A percentile compares a stretch with the other conserved stretches of the same genome.
These are phyloP conservation scores for Jaculus jaculus DNA, from an alignment of 2,113 vertebrate genomes.

Conservation along the genomic window DNA sequence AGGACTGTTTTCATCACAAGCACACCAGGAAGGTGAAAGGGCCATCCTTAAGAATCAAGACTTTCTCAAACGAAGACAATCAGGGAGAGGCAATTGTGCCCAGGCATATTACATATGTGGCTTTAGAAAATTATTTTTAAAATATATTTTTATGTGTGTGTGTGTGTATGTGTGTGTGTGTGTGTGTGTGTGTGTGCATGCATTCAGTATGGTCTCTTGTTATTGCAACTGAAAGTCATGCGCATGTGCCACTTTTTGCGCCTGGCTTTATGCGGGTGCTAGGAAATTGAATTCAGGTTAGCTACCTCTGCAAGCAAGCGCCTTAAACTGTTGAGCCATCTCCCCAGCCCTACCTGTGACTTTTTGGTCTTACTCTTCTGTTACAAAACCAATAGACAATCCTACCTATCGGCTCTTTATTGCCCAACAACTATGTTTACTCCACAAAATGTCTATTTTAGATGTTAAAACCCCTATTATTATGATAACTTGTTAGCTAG, in stretches of 20 bases:
- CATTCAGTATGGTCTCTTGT: no score
- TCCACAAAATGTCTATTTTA: background rate
- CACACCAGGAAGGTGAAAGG: background rate
- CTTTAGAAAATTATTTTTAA: background rate
- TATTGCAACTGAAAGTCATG: no score
- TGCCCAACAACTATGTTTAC: constrained; percentile 18
- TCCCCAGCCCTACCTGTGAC: background rate
- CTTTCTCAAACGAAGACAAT: background rate
- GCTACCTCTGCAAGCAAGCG: no score
- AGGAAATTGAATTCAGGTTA: no score
- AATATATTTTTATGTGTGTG: no score
- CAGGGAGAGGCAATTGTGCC: background rate
- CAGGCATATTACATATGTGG: background rate
- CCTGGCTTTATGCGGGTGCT: no score
- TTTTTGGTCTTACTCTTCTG: background rate
- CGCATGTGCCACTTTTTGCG: no score
- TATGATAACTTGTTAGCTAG: constrained; percentile 28
- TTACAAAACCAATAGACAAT: background rate
- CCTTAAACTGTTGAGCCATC: no score
- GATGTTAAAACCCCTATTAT: constrained; percentile 11
- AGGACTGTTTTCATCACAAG: background rate
- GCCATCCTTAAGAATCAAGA: background rate
- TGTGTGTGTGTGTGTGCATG: no score
- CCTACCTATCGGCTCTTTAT: background rate
- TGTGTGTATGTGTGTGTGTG: no score